phyloP scores from a whole-genome alignment of 2,113 vertebrate species.

The Dissostichus mawsoni region DNA sequence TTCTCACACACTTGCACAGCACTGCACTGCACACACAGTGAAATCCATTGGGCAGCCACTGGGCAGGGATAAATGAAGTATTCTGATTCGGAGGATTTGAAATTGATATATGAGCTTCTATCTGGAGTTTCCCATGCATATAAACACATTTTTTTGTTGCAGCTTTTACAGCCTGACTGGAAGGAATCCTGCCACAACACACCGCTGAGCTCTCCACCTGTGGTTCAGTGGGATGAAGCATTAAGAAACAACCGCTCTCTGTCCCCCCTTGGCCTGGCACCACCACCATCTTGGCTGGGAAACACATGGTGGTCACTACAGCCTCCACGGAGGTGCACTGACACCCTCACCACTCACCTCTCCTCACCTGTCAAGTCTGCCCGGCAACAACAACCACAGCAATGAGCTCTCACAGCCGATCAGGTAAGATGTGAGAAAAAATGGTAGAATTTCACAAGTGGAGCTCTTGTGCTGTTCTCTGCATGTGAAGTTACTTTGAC shows the following conservation, averaged over 20 bases:
- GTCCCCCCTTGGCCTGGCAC: constrained; percentile 20
- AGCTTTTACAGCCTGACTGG: constrained; percentile 38
- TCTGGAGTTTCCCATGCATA: neutral
- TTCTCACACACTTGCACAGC: no score
- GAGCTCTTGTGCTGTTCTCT: neutral
- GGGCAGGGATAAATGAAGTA: neutral
- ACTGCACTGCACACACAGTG: no score
- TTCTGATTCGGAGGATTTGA: neutral
- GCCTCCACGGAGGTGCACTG: constrained; percentile 64
- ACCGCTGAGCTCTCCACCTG: constrained; percentile 47
- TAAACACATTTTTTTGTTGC: neutral
- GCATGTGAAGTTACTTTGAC: neutral
- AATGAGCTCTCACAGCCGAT: constrained; percentile 81
- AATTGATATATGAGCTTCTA: neutral
- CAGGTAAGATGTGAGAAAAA: constrained; percentile 73
- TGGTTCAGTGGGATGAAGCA: constrained; percentile 45
- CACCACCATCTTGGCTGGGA: constrained; percentile 19
- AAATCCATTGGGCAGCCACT: no score
- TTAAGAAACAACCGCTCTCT: constrained; percentile 31
- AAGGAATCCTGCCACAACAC: constrained; percentile 23
- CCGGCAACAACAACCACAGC: constrained; percentile 28
- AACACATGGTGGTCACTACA: constrained; percentile 67
- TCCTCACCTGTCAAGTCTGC: constrained; percentile 28
- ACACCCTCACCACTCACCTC: constrained; percentile 55
- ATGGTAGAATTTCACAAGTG: neutral